These are phyloP conservation scores for Brotogeris chrysoptera DNA, from an alignment of 2,797 vertebrate species.

Conservation along the genomic window DNA sequence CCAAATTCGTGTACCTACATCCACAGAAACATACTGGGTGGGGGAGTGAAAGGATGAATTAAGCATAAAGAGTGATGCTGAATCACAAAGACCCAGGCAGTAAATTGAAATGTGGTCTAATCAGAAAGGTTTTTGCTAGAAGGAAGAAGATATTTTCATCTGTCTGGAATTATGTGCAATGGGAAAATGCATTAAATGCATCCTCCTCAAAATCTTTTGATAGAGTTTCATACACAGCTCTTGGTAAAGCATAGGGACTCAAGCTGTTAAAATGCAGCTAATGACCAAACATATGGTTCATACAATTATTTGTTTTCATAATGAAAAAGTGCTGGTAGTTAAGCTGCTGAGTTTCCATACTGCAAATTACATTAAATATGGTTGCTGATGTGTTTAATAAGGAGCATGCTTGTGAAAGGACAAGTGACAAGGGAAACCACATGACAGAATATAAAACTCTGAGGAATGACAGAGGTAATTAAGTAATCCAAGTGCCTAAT, in stretches of 20 bases:
- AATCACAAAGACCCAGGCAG: background rate
- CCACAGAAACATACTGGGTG: accelerated
- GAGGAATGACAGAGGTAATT: background rate
- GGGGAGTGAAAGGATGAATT: background rate
- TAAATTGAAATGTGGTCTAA: background rate
- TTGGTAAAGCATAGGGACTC: background rate
- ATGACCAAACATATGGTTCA: background rate
- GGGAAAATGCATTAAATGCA: background rate
- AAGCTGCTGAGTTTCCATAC: background rate
- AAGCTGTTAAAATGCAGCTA: background rate
- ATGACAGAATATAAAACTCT: background rate
- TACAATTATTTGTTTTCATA: background rate
- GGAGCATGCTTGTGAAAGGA: background rate
- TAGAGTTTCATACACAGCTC: background rate
- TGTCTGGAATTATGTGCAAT: background rate
- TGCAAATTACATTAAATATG: background rate
- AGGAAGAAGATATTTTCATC: background rate
- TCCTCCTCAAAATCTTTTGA: background rate
- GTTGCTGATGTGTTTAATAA: background rate
- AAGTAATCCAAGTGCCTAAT: background rate
- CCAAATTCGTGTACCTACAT: background rate
- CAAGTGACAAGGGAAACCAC: background rate
- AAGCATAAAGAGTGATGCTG: background rate
- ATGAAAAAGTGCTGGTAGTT: background rate
- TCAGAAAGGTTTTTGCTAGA: background rate